Base-by-base conservation (phyloP, 2,888 invertebrate species). In the Euclidia mi region DNA sequence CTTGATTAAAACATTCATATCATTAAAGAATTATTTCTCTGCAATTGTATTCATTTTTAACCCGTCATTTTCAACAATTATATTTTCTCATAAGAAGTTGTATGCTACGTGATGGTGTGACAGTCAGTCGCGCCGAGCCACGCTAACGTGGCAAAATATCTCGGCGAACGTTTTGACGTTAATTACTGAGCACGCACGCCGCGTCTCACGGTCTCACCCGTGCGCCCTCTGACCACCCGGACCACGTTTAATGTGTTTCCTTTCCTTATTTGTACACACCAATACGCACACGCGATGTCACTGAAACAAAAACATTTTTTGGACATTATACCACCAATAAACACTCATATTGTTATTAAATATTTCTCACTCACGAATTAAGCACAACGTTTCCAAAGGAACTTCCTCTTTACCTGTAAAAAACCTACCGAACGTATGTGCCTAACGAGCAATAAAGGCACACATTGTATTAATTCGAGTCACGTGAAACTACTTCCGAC, bases 211-310 rank as follows among this genome's bases (percentile, higher is more conserved):
- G 49, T 37, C 59, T 56, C 45, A 17, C 62, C 45, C 61, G 51
- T 55, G 58, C 55, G 57, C 63, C 61, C 58, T 59, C 56, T 68
- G 63, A 49, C 64, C 66, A 57, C 50, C 56, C 67, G 49, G 56
- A 64, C 65, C 46, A 61, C 40, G 47, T 59, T 64, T 63, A 71
- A 73, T 64, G 56, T 65, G 69, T 71, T 79, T 74, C 38, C 44
- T 71, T 79, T 73, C 32, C 44, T 51, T 44, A 70, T 67, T 78
- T 71, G 57, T 67, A 68, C 59, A 71, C 68, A 45, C 59, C 47
- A 59, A 64, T 70, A 59, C 44, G 49, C 64, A 71, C 75, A 79
- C 71, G 76, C 71, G 53, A 71, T 56, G 55, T 64, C 57, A 58
- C 60, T 58, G 48, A 15, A 43, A 38, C 15, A 7, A 41, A 46